These are phyloP conservation scores for Cheilosia impressa DNA, from an alignment of 2,888 invertebrate species.

Conservation along the genomic window DNA sequence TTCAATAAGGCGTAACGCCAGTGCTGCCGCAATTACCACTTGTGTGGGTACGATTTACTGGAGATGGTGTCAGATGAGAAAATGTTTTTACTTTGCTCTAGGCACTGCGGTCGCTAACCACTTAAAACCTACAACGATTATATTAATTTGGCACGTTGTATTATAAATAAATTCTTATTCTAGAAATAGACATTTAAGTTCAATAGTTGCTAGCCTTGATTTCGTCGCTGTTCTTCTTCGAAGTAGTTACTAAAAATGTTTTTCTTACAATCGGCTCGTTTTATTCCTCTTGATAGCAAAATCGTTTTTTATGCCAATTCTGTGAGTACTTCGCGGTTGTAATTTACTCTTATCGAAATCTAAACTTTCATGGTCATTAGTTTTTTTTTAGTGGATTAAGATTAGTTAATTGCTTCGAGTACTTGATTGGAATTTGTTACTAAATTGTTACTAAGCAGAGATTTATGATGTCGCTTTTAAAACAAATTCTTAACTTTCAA, in stretches of 20 bases:
- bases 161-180: not conserved
- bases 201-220: not conserved
- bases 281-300: not conserved
- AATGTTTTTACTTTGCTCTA: not conserved
- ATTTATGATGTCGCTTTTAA: not conserved
- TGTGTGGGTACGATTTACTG: not conserved
- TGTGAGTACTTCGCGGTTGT: not conserved
- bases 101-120: slow-evolving; percentile 16
- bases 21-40: slow-evolving; percentile 35
- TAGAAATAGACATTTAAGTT: not conserved
- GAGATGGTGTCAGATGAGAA: not conserved
- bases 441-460: not conserved
- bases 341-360: not conserved
- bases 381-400: not conserved
- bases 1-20: slow-evolving; percentile 64
- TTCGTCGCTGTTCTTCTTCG: not conserved
- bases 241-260: not conserved
- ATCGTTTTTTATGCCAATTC: not conserved
- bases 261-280: not conserved
- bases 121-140: not conserved
- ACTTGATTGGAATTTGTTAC: not conserved
- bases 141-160: slow-evolving; percentile 1
- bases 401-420: not conserved
- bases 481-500: too few relatives aligned
- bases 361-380: not conserved